Evolutionary conservation across 2,797 vertebrate genomes (phyloP), one percentile per base, ranked within the genome.

Genomic region (Gobio occitaniae): DNA sequence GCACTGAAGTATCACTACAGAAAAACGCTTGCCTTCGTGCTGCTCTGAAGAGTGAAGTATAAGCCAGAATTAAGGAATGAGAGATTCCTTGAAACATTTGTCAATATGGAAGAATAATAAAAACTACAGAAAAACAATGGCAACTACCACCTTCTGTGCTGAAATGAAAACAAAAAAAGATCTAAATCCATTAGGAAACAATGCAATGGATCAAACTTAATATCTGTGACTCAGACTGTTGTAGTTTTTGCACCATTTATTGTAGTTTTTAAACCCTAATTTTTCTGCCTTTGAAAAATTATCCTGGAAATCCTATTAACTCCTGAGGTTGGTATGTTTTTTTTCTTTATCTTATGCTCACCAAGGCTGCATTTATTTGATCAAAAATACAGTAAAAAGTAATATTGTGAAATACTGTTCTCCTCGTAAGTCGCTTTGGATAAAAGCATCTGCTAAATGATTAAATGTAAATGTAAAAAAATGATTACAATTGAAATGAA

Each of bases 151-250:
- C 41, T 82, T 79, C 87, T 80, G 70, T 80, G 83, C 85, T 78
- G 38, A 78, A 72, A 78, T 68, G 6, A 86, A 86, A 87, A 84
- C 63, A 87, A 84, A 59, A 32, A 89, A 74, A 84, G n/a, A 89
- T 90, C 69, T 80, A 65, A 63, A 91, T 84, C 88, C 63, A 91
- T 92, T 84, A 89, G 89, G 84, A 82, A 85, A 54, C 66, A 85
- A 86, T 83, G 76, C 80, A 80, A 87, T 82, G 66, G 74, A 87
- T 90, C 70, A 85, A 82, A 88, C 75, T 71, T 83, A 69, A 80
- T 83, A 76, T 38, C 83, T 90, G 78, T 86, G 83, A 88, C 80
- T 81, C 78, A 88, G 75, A 86, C 80, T 88, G 82, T 66, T n/a
- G 52, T 50, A 68, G 82, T 80, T 71, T 84, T 85, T 84, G 84